phyloP scores from a whole-genome alignment of 2,113 vertebrate species.

The Chaetops frenatus region DNA sequence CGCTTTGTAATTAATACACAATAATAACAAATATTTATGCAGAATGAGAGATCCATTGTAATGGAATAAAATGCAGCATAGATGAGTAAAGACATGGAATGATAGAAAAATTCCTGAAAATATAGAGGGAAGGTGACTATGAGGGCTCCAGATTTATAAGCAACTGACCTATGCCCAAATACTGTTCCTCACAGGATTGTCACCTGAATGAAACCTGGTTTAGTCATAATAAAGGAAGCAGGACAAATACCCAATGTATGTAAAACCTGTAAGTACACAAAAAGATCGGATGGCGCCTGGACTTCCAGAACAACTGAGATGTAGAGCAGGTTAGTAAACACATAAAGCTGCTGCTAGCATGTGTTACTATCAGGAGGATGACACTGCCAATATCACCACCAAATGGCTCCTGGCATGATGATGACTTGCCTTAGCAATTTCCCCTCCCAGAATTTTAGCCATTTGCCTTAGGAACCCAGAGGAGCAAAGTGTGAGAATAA shows the following conservation, averaged over 20 bases:
- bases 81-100: neutral
- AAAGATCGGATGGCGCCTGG: neutral
- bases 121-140: neutral
- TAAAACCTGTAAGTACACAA: neutral
- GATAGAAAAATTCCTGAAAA: neutral
- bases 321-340: neutral
- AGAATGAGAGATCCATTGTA: neutral
- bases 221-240: neutral
- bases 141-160: neutral
- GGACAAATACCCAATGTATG: neutral
- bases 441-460: neutral
- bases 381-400: neutral
- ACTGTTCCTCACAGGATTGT: neutral
- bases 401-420: neutral
- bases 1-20: neutral
- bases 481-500: neutral
- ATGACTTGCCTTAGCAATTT: neutral
- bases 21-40: neutral
- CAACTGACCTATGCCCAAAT: neutral
- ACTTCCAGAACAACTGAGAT: neutral
- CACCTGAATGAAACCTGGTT: neutral
- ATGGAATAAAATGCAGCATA: neutral
- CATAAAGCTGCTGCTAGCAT: neutral
- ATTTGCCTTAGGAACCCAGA: neutral
- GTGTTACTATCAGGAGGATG: neutral